phyloP scores from a whole-genome alignment of 2,113 vertebrate genomes.

The Elephas maximus region DNA sequence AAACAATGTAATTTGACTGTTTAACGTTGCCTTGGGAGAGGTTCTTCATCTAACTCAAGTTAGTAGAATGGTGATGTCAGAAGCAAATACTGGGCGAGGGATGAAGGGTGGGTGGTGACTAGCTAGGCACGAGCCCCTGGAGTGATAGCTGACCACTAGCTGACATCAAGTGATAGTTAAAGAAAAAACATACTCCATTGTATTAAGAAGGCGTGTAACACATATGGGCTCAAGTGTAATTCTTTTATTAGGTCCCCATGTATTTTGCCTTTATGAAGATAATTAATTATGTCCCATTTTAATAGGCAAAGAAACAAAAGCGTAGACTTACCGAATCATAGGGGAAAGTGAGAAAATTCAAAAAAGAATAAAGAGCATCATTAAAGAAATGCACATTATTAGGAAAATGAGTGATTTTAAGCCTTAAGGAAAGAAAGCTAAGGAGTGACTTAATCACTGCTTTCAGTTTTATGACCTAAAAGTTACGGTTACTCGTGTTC shows the following conservation, averaged over 20 bases:
- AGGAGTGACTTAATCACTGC: slow-evolving; percentile 14
- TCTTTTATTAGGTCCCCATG: slow-evolving; percentile 26
- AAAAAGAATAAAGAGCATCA: neutral
- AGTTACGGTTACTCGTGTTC: neutral
- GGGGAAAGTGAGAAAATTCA: neutral
- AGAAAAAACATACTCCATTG: neutral
- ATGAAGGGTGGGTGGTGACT: neutral
- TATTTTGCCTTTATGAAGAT: slow-evolving; percentile 38
- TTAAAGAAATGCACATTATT: neutral
- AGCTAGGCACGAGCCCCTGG: neutral
- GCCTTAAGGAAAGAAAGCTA: slow-evolving; percentile 33
- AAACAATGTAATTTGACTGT: slow-evolving; percentile 75
- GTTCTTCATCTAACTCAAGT: slow-evolving; percentile 63
- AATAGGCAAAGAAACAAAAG: slow-evolving; percentile 51
- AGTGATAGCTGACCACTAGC: neutral
- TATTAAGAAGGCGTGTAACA: neutral
- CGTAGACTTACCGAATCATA: neutral
- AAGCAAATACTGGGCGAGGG: neutral
- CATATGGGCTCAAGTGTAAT: neutral
- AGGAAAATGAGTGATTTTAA: slow-evolving; percentile 6
- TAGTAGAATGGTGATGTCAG: neutral
- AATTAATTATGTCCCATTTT: slow-evolving; percentile 47
- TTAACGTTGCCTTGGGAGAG: slow-evolving; percentile 63
- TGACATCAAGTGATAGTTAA: neutral
- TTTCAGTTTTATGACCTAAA: slow-evolving; percentile 37